phyloP scores from a whole-genome alignment of 1,140 invertebrate genomes.

The Ceratitis capitata region DNA sequence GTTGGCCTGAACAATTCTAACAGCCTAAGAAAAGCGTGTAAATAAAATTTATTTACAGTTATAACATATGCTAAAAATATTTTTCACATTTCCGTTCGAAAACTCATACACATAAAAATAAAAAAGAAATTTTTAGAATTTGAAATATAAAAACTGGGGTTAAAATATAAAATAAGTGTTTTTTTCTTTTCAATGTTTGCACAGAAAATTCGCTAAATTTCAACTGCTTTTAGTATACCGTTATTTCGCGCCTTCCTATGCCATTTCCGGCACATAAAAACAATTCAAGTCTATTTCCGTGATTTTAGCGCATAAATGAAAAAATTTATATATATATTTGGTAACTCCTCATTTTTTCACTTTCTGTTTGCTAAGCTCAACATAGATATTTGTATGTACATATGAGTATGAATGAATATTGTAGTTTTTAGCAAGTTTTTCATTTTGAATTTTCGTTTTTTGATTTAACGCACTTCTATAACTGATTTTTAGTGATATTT shows the following conservation, averaged over 20 bases:
- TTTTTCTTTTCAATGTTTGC: neutral
- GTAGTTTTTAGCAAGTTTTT: too few relatives aligned
- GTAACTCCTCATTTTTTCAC: too few relatives aligned
- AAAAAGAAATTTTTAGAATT: neutral
- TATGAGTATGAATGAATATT: neutral
- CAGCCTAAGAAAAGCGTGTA: neutral
- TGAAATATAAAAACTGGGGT: too few relatives aligned
- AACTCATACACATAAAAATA: neutral
- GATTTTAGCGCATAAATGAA: slow-evolving; percentile 38
- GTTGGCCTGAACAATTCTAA: neutral
- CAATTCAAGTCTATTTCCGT: slow-evolving; percentile 42
- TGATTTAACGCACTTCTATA: too few relatives aligned
- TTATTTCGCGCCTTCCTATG: slow-evolving; percentile 18
- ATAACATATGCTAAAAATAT: slow-evolving; percentile 1
- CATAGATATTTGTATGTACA: neutral
- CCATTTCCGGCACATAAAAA: slow-evolving; percentile 38
- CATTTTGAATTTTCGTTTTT: too few relatives aligned
- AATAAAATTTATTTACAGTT: neutral
- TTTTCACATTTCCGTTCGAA: slow-evolving; percentile 8
- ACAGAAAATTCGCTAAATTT: too few relatives aligned
- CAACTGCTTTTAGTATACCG: neutral
- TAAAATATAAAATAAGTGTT: neutral
- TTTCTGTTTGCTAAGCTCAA: too few relatives aligned
- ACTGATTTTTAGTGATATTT: too few relatives aligned
- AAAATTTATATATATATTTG: too few relatives aligned